These are phyloP conservation scores for Cynoglossus semilaevis DNA, from an alignment of 2,113 vertebrate genomes.

Conservation along the genomic window DNA sequence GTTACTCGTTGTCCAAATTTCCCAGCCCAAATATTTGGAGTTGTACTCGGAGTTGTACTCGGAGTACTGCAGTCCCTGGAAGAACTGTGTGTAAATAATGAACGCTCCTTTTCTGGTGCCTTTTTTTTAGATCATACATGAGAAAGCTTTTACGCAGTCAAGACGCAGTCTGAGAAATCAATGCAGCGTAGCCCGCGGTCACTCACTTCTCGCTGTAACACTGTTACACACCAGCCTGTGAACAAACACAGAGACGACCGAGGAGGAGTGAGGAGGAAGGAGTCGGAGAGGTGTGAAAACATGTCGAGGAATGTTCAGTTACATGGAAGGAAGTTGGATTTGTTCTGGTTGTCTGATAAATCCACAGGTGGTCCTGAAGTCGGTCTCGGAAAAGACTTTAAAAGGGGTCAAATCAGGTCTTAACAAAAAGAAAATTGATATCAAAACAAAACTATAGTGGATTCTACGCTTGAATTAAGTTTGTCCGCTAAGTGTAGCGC, in stretches of 20 bases:
- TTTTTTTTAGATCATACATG: constrained; percentile 67
- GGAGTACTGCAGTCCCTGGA: constrained; percentile 5
- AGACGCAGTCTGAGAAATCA: constrained; percentile 55
- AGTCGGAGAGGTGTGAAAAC: constrained; percentile 32
- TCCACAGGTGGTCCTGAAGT: neutral
- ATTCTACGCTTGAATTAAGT: too few relatives aligned
- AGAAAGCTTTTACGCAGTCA: constrained; percentile 71
- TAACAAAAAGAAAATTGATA: too few relatives aligned
- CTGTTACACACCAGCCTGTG: constrained; percentile 40
- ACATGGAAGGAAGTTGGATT: constrained; percentile 3
- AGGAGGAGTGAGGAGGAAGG: constrained; percentile 21
- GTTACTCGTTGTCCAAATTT: constrained; percentile 22
- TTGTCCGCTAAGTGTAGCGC: too few relatives aligned
- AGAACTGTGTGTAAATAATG: constrained; percentile 60
- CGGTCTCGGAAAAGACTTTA: neutral
- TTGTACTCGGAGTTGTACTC: constrained; percentile 5
- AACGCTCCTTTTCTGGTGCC: constrained; percentile 50
- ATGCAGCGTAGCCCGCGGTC: constrained; percentile 42
- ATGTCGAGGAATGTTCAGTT: constrained; percentile 16
- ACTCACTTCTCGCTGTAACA: constrained; percentile 38
- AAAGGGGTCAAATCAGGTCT: neutral
- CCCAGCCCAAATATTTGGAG: constrained; percentile 20
- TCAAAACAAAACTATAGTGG: too few relatives aligned
- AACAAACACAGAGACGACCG: constrained; percentile 50
- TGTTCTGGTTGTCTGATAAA: neutral